Evolutionary conservation across 2,888 invertebrate genomes (phyloP).

Genomic region (Gymnocheta viridis): DNA sequence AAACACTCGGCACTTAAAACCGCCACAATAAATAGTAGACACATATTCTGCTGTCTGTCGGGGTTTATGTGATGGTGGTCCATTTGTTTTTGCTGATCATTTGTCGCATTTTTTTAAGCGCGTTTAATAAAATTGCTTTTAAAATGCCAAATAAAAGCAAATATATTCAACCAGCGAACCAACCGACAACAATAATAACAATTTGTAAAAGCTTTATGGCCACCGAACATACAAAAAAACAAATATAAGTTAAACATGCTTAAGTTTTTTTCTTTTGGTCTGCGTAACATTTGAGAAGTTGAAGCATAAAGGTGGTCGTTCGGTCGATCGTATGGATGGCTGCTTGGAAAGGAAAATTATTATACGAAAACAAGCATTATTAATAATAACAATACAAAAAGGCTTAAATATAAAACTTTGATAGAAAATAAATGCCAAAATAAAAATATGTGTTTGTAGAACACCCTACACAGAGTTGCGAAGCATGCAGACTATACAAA

Average conservation of each 20-base stretch:
- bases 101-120: conserved; percentile 66
- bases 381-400: conserved; percentile 62
- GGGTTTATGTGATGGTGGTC: conserved; percentile 66
- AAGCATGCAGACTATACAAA: too few species aligned
- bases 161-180: conserved; percentile 38
- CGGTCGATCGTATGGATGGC: neutral
- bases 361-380: conserved; percentile 43
- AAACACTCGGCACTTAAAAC: conserved; percentile 40
- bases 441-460: neutral
- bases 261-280: conserved; percentile 31
- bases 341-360: neutral
- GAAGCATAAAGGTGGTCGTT: conserved; percentile 38
- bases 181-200: conserved; percentile 57
- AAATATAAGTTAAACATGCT: conserved; percentile 62
- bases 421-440: conserved; percentile 12
- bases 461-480: neutral
- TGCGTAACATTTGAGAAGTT: conserved; percentile 65
- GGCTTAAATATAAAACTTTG: conserved; percentile 53
- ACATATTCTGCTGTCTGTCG: conserved; percentile 30
- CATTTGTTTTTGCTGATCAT: conserved; percentile 69
- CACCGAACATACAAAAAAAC: conserved; percentile 27
- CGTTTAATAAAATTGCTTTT: conserved; percentile 66
- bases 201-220: conserved; percentile 65
- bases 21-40: conserved; percentile 31
- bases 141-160: conserved; percentile 60